Evolutionary conservation across 2,888 invertebrate genomes (phyloP), one percentile per base, ranked within the genome.

Genomic region (Dexiosoma caninum): DNA sequence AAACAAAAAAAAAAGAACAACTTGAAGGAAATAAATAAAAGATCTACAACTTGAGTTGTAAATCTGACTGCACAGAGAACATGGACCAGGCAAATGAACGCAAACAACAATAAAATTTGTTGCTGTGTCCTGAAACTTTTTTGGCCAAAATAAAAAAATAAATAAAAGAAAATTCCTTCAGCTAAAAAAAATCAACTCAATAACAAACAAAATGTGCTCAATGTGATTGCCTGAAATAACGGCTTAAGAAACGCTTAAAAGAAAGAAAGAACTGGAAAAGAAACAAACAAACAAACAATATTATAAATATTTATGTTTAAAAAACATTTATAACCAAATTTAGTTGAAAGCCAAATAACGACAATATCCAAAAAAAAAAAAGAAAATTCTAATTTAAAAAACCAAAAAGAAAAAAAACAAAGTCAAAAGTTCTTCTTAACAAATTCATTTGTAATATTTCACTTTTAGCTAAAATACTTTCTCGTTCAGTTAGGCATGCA

Each of bases 291-390:
- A 14, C 35, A 27, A 16, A 55, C 3, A 35, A 27, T 49, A 8
- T 49, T 53, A 71, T 42, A 71, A 71, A 53, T 37, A 60, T 60
- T 51, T 70, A 42, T 67, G 19, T 37, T 49, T 37, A 16, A 64
- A 44, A 42, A 59, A 32, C 66, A 66, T 59, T 67, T 60, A 67
- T 49, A 77, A 40, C 49, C 69, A 64, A 70, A 49, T 77, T 77
- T 77, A 77, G 69, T 30, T 46, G 55, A 62, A 55, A 69, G 23
- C 42, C 46, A 60, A 35, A 75, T 46, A 64, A 35, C 46, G 46
- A 64, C 46, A 35, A 27, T 32, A 27, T 49, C 19, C 2, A 12
- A 51, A 12, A 19, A 32, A 6, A 23, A 27, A 42, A 46, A 12
- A 51, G 6, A 35, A 53, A 42, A 19, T 55, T 40, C 8, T n/a